phyloP scores from a whole-genome alignment of 2,888 invertebrate genomes.

The Clepsis dumicolana region DNA sequence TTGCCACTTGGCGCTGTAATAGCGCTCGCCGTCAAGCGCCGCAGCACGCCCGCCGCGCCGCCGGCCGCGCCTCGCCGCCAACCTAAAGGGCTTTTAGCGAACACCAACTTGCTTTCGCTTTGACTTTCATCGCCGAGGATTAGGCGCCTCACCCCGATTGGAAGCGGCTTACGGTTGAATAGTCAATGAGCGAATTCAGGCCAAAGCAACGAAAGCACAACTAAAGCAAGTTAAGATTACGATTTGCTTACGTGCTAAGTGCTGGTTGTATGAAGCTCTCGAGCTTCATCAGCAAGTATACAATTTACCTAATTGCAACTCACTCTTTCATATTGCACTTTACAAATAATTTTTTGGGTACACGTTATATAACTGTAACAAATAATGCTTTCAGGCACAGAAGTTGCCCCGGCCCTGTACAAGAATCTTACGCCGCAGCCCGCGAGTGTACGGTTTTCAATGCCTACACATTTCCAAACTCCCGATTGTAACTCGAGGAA shows the following conservation, averaged over 20 bases:
- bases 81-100: slow-evolving; percentile 78
- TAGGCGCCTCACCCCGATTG: slow-evolving; percentile 68
- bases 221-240: slow-evolving; percentile 51
- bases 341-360: too few relatives aligned
- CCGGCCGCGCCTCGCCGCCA: slow-evolving; percentile 57
- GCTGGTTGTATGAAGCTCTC: slow-evolving; percentile 15
- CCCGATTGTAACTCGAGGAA: slow-evolving; percentile 55
- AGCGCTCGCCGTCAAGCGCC: slow-evolving; percentile 49
- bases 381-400: slow-evolving; percentile 60
- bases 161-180: slow-evolving; percentile 72
- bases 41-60: slow-evolving; percentile 49
- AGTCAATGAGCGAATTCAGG: slow-evolving; percentile 73
- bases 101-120: slow-evolving; percentile 74
- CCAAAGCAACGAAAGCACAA: slow-evolving; percentile 55
- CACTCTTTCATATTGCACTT: slow-evolving; percentile 40
- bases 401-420: slow-evolving; percentile 47
- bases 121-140: slow-evolving; percentile 74
- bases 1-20: slow-evolving; percentile 76
- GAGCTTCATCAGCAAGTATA: slow-evolving; percentile 16
- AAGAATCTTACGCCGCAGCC: slow-evolving; percentile 35
- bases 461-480: slow-evolving; percentile 62
- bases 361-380: too few relatives aligned
- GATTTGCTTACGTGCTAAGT: slow-evolving; percentile 35
- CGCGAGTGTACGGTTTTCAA: slow-evolving; percentile 60
- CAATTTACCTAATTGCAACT: slow-evolving; percentile 38